Percentiles rank a stretch among this genome's conserved stretches.
Conservation (phyloP, 2,113 vertebrate genomes). For the Scartelaos histophorus region DNA sequence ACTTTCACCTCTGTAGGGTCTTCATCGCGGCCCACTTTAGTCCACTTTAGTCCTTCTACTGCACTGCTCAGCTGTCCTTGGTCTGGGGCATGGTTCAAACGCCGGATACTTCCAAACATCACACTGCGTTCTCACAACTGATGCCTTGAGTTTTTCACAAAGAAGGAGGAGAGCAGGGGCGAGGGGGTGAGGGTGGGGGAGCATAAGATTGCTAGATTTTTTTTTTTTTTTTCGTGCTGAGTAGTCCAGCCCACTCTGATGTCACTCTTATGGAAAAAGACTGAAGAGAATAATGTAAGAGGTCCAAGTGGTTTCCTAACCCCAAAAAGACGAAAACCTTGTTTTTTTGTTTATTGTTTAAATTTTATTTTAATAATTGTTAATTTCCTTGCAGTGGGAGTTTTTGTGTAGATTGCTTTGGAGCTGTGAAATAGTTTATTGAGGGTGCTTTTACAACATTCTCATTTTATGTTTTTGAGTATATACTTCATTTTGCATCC, state of each 20-base stretch:
- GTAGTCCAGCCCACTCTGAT: conserved; percentile 81
- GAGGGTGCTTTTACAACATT: not conserved
- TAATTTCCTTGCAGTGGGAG: conserved; percentile 23
- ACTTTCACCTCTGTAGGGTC: conserved; percentile 51
- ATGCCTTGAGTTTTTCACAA: conserved; percentile 73
- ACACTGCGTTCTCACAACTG: conserved; percentile 67
- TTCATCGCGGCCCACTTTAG: conserved; percentile 58
- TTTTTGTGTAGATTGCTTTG: conserved; percentile 46
- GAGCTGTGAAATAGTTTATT: conserved; percentile 26
- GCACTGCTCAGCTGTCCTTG: conserved; percentile 51
- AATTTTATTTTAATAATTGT: conserved; percentile 15
- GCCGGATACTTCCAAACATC: conserved; percentile 51
- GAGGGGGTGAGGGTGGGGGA: conserved; percentile 54
- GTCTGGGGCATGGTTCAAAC: conserved; percentile 69
- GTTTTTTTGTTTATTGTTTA: conserved; percentile 3
- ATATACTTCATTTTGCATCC: not conserved
- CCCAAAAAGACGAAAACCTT: not conserved
- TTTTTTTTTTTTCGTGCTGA: conserved; percentile 19
- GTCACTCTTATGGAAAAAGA: conserved; percentile 71
- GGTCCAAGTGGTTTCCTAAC: conserved; percentile 46
- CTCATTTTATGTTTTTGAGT: not conserved
- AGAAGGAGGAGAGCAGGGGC: conserved; percentile 62
- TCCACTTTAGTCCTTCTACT: conserved; percentile 8
- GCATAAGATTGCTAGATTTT: conserved; percentile 44
- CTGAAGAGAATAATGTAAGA: conserved; percentile 36